A percentile compares a stretch with the other conserved stretches of the same genome.
Conservation (phyloP, 1,140 invertebrate genomes). For the Drosophila sulfurigaster region DNA sequence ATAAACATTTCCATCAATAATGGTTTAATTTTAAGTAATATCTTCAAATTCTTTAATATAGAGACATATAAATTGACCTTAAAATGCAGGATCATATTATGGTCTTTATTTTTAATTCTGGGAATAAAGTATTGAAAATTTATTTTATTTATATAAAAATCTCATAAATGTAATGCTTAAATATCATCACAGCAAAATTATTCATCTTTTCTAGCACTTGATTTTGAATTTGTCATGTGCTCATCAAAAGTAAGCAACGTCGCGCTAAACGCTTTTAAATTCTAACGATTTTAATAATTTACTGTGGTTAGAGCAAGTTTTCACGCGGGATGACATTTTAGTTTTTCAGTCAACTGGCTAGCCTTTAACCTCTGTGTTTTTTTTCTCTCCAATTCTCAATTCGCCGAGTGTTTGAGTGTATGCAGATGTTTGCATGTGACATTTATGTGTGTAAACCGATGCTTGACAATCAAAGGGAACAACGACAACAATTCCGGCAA, state of each 20-base stretch:
- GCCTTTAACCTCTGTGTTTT: conserved; percentile 17
- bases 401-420: conserved; percentile 35
- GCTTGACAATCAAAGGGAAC: conserved; percentile 77
- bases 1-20: not conserved
- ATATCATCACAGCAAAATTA: no score
- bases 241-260: not conserved
- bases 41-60: no score
- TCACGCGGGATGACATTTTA: conserved; percentile 44
- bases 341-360: conserved; percentile 32
- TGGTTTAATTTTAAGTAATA: not conserved
- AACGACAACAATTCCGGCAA: conserved; percentile 72
- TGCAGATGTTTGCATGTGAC: conserved; percentile 60
- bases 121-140: no score
- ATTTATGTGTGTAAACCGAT: conserved; percentile 77
- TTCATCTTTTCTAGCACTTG: not conserved
- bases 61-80: no score
- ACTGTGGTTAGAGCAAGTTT: conserved; percentile 15
- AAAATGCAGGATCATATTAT: no score
- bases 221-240: not conserved
- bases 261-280: not conserved
- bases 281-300: conserved; percentile 5
- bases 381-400: conserved; percentile 28
- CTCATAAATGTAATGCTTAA: no score
- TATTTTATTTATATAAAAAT: no score
- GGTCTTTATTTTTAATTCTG: no score